These are phyloP conservation scores for Whitmania pigra DNA, from an alignment of 1,140 invertebrate genomes.

Conservation along the genomic window DNA sequence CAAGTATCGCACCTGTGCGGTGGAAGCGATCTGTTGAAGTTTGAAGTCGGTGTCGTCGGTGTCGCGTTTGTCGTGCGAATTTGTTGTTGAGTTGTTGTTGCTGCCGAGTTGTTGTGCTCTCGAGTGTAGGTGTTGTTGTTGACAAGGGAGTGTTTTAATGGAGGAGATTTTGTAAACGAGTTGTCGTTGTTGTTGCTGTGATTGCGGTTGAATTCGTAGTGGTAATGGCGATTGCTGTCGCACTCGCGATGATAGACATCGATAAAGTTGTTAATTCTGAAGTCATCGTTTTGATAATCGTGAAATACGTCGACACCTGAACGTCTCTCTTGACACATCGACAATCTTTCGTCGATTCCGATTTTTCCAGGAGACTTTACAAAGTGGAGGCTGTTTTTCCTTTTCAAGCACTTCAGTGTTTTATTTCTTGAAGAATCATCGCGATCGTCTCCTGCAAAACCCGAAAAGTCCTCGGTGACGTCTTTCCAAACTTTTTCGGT, in stretches of 20 bases:
- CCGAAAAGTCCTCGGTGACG: too few relatives aligned
- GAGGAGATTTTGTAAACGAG: background rate
- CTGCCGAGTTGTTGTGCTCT: background rate
- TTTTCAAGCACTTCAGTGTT: too few relatives aligned
- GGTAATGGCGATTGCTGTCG: background rate
- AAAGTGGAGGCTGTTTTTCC: too few relatives aligned
- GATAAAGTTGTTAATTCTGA: background rate
- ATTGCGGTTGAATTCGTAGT: background rate
- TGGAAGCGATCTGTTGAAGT: conserved; percentile 36
- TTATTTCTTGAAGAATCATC: too few relatives aligned
- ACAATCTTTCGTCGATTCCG: too few relatives aligned
- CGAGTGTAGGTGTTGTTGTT: background rate
- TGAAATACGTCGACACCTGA: too few relatives aligned
- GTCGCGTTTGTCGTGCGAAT: too few relatives aligned
- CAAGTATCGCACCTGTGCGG: conserved; percentile 90
- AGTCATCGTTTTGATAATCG: background rate
- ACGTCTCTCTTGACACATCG: too few relatives aligned
- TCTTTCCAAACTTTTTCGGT: too few relatives aligned
- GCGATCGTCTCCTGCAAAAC: too few relatives aligned
- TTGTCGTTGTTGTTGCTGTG: background rate
- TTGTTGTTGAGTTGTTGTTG: background rate
- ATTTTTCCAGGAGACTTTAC: too few relatives aligned
- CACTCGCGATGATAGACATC: background rate
- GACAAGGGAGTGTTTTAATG: background rate
- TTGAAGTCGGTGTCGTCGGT: background rate